Evolutionary conservation across 2,113 vertebrate genomes (phyloP).

Genomic region (Calidris pygmaea): DNA sequence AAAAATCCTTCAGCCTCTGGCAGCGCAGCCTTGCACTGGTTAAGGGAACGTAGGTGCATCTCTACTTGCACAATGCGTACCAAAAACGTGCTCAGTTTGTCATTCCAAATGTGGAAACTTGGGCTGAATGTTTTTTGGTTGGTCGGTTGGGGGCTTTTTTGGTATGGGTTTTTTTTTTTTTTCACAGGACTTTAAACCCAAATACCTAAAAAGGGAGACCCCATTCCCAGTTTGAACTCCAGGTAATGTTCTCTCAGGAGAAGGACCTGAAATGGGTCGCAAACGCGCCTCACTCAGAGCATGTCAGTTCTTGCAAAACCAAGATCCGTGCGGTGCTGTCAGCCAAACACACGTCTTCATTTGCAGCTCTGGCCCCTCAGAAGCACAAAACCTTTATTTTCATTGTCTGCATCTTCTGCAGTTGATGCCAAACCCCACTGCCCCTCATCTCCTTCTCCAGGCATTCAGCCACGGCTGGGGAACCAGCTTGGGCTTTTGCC

Average conservation of each 20-base stretch:
- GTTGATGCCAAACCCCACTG: neutral
- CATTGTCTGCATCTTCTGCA: neutral
- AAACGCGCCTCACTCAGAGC: no score
- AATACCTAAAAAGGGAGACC: neutral
- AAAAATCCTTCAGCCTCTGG: neutral
- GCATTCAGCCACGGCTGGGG: neutral
- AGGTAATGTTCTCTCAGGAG: neutral
- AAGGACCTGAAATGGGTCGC: neutral
- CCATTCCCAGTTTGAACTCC: neutral
- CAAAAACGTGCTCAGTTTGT: neutral
- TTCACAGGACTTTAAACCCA: neutral
- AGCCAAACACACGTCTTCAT: neutral
- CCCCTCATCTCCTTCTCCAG: neutral
- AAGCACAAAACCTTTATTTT: neutral
- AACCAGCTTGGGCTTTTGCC: neutral
- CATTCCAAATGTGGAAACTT: neutral
- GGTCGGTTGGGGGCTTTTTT: no score
- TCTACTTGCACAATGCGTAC: rapidly evolving
- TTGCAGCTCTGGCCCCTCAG: neutral
- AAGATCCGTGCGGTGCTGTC: neutral
- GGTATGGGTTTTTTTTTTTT: no score
- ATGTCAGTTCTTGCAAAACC: neutral
- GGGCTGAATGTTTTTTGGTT: neutral
- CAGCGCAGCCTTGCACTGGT: rapidly evolving
- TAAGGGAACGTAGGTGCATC: neutral